Conservation (phyloP, 2,113 vertebrate genomes). For the Etia nguti region DNA sequence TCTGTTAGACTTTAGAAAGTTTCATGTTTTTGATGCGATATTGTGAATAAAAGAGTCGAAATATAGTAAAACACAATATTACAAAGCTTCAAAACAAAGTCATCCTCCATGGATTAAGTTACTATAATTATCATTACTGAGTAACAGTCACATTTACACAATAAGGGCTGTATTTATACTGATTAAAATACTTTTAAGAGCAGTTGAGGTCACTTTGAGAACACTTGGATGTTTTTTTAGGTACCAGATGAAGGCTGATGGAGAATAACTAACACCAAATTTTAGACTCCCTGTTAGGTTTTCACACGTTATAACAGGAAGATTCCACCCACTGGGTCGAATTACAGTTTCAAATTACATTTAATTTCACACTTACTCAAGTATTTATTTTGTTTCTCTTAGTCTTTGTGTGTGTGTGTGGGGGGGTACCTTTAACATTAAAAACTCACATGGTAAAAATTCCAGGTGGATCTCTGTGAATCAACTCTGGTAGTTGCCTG, state of each 20-base stretch:
- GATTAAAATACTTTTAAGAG: neutral
- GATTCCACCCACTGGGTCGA: rapidly evolving
- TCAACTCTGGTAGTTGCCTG: no score
- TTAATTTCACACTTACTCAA: neutral
- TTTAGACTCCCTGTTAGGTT: neutral
- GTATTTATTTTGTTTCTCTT: neutral
- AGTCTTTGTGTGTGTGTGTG: no score
- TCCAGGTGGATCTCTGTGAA: neutral
- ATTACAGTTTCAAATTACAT: neutral
- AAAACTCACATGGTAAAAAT: neutral
- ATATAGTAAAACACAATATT: no score
- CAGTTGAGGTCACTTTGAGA: neutral
- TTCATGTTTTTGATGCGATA: neutral
- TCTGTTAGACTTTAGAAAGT: neutral
- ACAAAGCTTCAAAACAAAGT: neutral
- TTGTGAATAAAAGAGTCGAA: neutral
- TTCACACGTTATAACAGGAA: neutral
- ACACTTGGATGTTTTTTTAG: neutral
- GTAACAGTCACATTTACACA: neutral
- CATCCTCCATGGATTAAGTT: neutral
- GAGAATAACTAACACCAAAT: neutral
- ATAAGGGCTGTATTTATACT: neutral
- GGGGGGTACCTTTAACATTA: rapidly evolving
- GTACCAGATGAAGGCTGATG: rapidly evolving
- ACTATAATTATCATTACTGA: neutral